Conservation (phyloP, 2,797 vertebrate genomes). For the Cuniculus paca region DNA sequence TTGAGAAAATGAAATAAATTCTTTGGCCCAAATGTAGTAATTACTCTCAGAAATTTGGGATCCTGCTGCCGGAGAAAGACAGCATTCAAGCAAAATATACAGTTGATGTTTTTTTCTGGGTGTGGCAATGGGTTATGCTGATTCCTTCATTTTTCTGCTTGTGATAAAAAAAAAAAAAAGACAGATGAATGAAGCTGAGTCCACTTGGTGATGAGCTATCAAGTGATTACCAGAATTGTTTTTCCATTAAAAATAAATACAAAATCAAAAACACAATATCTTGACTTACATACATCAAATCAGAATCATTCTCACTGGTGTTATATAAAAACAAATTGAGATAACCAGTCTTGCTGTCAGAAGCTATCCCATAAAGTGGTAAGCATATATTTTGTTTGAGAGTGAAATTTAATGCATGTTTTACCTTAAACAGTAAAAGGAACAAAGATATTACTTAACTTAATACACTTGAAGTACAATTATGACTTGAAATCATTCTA, state of each 20-base stretch:
- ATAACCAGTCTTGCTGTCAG: background rate
- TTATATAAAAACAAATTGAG: background rate
- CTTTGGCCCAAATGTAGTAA: constrained; percentile 75
- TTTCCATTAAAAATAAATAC: background rate
- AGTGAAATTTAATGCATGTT: background rate
- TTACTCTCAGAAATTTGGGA: constrained; percentile 62
- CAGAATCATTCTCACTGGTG: background rate
- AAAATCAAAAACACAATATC: background rate
- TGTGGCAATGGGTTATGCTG: background rate
- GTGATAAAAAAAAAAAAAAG: background rate
- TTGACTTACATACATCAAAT: background rate
- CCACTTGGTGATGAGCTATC: background rate
- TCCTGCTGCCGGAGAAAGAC: background rate
- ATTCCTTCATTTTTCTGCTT: background rate
- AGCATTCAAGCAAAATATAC: background rate
- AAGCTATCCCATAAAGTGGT: background rate
- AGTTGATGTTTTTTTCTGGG: background rate
- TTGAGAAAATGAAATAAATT: constrained; percentile 80
- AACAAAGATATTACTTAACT: background rate
- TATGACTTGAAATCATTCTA: background rate
- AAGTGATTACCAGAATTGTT: background rate
- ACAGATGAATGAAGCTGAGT: background rate
- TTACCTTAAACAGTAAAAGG: constrained; percentile 9
- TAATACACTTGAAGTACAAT: background rate
- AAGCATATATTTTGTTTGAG: background rate